A percentile compares a stretch with the other conserved stretches of the same genome.
Conservation (phyloP, 2,113 vertebrate species). For the Sclerurus mexicanus region DNA sequence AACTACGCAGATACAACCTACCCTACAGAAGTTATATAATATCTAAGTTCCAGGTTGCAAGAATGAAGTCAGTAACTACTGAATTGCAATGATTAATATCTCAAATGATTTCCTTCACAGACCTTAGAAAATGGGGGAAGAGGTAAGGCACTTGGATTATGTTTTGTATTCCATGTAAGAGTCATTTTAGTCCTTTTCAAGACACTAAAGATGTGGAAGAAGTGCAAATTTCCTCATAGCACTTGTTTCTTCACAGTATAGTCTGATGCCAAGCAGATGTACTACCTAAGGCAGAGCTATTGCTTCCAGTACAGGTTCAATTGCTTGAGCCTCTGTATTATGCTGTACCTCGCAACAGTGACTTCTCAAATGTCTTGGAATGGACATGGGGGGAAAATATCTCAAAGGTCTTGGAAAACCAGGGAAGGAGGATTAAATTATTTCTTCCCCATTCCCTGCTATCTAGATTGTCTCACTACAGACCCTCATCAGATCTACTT, state of each 20-base stretch:
- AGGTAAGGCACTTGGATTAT: neutral
- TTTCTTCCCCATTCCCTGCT: neutral
- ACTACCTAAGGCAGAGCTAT: neutral
- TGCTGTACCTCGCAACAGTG: neutral
- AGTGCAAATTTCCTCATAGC: neutral
- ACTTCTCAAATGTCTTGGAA: neutral
- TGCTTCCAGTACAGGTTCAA: neutral
- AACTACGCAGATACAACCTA: neutral
- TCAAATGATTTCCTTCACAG: neutral
- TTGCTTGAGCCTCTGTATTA: neutral
- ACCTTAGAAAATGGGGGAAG: neutral
- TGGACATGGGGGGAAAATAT: accelerated
- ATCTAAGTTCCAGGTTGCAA: neutral
- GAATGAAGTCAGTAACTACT: neutral
- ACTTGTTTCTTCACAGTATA: neutral
- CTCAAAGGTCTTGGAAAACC: neutral
- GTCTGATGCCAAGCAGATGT: neutral
- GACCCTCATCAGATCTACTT: neutral
- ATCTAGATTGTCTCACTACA: neutral
- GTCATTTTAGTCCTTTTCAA: neutral
- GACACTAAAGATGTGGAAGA: neutral
- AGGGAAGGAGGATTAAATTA: neutral
- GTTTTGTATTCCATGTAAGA: neutral
- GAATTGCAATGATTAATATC: neutral
- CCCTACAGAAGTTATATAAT: neutral